A percentile compares a stretch with the other conserved stretches of the same genome.
These are phyloP conservation scores for Triplophysa rosa DNA, from an alignment of 2,113 vertebrate genomes.

Conservation along the genomic window DNA sequence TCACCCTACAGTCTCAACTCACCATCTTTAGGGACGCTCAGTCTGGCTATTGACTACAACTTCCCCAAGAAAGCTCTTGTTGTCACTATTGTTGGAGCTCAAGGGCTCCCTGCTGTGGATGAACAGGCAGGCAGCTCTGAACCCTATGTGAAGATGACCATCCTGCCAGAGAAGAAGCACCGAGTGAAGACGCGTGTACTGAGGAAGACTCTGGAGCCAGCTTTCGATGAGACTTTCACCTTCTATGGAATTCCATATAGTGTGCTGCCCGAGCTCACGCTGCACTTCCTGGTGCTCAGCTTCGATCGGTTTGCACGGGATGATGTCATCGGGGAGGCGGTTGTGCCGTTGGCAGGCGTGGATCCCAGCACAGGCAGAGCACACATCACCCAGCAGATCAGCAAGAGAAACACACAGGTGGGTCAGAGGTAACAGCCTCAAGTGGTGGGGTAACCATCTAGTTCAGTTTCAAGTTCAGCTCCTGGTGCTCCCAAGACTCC, in stretches of 20 bases:
- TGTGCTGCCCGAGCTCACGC: constrained; percentile 81
- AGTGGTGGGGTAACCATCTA: too few relatives aligned
- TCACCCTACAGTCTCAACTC: constrained; percentile 73
- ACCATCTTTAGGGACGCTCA: constrained; percentile 74
- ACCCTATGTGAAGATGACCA: constrained; percentile 89
- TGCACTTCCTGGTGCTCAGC: constrained; percentile 85
- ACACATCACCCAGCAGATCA: constrained; percentile 82
- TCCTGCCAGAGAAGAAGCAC: constrained; percentile 87
- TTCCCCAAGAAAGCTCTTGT: constrained; percentile 87
- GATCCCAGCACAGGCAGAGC: constrained; percentile 84
- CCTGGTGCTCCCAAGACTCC: too few relatives aligned
- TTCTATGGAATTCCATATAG: constrained; percentile 84
- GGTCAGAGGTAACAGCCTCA: constrained; percentile 22
- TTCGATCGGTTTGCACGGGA: constrained; percentile 88
- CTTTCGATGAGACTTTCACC: constrained; percentile 87
- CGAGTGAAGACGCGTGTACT: constrained; percentile 85
- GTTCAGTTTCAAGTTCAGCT: too few relatives aligned
- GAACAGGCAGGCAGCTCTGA: constrained; percentile 81
- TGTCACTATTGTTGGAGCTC: constrained; percentile 83
- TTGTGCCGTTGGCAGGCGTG: constrained; percentile 80
- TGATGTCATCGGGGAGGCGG: constrained; percentile 83
- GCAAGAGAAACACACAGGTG: constrained; percentile 85
- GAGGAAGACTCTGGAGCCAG: constrained; percentile 81
- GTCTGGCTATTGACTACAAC: constrained; percentile 85
- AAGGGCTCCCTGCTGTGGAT: constrained; percentile 81